Evolutionary conservation across 2,113 vertebrate species (phyloP), one percentile per base, ranked within the genome.

Genomic region (Chamaetylas fuelleborni): DNA sequence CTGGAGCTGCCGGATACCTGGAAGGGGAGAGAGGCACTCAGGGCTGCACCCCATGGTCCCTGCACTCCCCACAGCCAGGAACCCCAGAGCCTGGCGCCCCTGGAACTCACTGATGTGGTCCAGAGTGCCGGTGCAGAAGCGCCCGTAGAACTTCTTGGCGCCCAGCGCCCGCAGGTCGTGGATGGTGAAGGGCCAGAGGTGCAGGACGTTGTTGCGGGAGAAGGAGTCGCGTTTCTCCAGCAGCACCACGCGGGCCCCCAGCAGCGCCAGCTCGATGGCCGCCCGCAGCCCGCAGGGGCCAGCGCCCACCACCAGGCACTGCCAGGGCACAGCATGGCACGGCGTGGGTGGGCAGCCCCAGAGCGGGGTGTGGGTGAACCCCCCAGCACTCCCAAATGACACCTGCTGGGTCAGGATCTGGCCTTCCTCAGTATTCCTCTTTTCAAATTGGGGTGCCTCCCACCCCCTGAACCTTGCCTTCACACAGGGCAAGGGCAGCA

Each of bases 161-260:
- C 98, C 98, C 2, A 99, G 98, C 0, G 97, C 98, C 6, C 98
- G 97, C 58, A 99, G 98, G 97, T 99, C 99, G 0, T 97, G 98
- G 90, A 99, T 99, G 93, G 99, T 99, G 97, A 97, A 99, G 48
- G 98, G 99, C 99, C 99, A 99, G 89, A 99, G 98, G 93, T 99
- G 99, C 65, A 99, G 98, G 16, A 99, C 99, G 3, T 99, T 99
- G 98, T 99, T 99, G 51, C 99, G 98, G n/a, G 98, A 98, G 94
- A 99, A 99, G 33, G 97, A 86, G 14, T 98, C 98, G 18, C 99
- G 97, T 74, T 99, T 99, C 93, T 99, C 99, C 90, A 99, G 53
- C 91, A 99, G 93, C 74, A 99, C 97, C 86, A 99, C 99, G 3
- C 85, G 98, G 61, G 99, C 98, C 0, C 99, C 99, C 58, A 99